A percentile compares a stretch with the other conserved stretches of the same genome.
Evolutionary conservation across 1,140 invertebrate genomes (phyloP).

Genomic region (Hyphantria cunea): DNA sequence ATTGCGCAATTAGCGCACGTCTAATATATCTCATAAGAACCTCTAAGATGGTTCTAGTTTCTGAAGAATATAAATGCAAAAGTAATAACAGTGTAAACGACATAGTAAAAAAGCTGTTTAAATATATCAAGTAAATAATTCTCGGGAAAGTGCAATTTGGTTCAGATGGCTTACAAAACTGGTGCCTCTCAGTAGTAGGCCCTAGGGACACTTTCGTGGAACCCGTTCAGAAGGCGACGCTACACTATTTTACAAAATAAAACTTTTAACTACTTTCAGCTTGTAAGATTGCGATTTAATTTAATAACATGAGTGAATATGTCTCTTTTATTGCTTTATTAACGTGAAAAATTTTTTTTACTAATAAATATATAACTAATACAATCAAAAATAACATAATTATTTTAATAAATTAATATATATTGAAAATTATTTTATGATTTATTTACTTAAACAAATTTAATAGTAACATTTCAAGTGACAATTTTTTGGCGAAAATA

Average conservation of each 20-base stretch:
- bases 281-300: slow-evolving; percentile 22
- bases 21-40: too few species aligned
- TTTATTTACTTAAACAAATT: too few species aligned
- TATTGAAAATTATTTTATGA: too few species aligned
- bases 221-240: slow-evolving; percentile 1
- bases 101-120: slow-evolving; percentile 4
- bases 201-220: slow-evolving; percentile 2
- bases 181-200: slow-evolving; percentile 6
- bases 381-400: too few species aligned
- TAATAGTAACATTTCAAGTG: too few species aligned
- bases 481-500: too few species aligned
- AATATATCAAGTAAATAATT: slow-evolving; percentile 22
- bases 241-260: slow-evolving; percentile 18
- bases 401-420: too few species aligned
- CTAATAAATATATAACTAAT: too few species aligned
- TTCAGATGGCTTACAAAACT: slow-evolving; percentile 16
- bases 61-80: neutral
- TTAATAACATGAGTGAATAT: slow-evolving; percentile 22
- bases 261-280: slow-evolving; percentile 27
- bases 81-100: neutral
- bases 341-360: neutral
- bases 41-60: too few species aligned
- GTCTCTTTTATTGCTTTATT: slow-evolving; percentile 12
- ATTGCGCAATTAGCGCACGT: too few species aligned
- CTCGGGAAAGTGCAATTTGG: slow-evolving; percentile 24